Conservation (phyloP, 2,113 vertebrate genomes). For the Alaudala cheleensis region DNA sequence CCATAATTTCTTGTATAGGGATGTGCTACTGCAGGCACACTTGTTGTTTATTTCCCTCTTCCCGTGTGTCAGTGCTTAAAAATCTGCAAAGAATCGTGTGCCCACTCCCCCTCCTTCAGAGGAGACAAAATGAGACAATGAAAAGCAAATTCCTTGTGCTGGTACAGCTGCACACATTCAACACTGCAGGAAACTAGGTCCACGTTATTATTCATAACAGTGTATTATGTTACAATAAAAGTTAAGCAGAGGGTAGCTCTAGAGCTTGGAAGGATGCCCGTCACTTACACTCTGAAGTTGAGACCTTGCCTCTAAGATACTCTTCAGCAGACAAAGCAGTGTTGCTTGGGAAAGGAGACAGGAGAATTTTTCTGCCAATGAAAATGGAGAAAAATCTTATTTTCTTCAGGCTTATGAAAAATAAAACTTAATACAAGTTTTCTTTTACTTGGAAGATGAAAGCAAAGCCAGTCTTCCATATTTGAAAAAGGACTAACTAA, state of each 20-base stretch:
- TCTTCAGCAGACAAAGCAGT: background rate
- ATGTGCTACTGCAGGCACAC: background rate
- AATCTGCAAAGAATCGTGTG: accelerated
- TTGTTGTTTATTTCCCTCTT: background rate
- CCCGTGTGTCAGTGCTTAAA: background rate
- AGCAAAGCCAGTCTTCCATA: background rate
- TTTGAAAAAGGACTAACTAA: background rate
- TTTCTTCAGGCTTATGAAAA: conserved; percentile 18
- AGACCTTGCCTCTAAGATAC: background rate
- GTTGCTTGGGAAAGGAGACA: background rate
- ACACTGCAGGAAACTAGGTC: background rate
- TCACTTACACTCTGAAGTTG: background rate
- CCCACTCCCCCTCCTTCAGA: background rate
- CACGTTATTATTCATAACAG: conserved; percentile 23
- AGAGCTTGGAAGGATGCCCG: background rate
- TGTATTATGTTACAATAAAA: conserved; percentile 21
- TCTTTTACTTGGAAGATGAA: background rate
- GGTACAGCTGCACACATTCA: background rate
- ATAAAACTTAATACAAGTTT: background rate
- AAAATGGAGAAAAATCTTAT: background rate
- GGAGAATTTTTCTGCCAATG: background rate
- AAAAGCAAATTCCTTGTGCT: background rate
- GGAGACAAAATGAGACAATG: background rate
- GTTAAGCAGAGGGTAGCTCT: background rate
- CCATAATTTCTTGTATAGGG: background rate